Evolutionary conservation across 2,888 invertebrate genomes (phyloP), one percentile per base, ranked within the genome.

Genomic region (Gymnosoma rotundatum): DNA sequence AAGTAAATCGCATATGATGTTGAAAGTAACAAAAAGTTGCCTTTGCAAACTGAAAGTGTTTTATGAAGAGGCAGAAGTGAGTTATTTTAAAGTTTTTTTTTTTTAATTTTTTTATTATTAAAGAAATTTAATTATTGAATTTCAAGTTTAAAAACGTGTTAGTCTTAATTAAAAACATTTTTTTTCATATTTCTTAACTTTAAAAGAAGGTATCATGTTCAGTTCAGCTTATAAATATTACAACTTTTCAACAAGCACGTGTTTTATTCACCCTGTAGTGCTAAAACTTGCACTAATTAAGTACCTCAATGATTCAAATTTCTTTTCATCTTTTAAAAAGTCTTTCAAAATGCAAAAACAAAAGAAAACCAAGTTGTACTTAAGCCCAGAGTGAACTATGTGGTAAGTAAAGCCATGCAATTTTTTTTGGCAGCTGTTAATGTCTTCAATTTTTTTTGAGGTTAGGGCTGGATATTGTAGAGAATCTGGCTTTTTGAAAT

Each of bases 111-210:
- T 32, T 10, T 48, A 1, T 10, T 56, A 14, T 56, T 20, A 16
- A 6, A 69, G 8, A 61, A 50, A 45, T 60, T 48, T 61, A 1
- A 56, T 63, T 54, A 72, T 69, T 45, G 45, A 36, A 76, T 54
- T 84, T 84, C 52, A 84, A 84, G 83, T 84, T 73, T 32, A 54
- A 64, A 84, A 84, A 73, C 83, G 83, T 81, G 83, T 81, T 54
- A 50, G 14, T 61, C 67, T 76, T 74, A 73, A 81, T 84, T 81
- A 78, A 76, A 45, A 21, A 45, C 56, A 45, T 18, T 18, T 18
- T 8, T 56, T 16, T 25, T 25, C 1, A 16, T 25, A 54, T 21
- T 10, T 42, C 42, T 25, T 9, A 52, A 52, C 9, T 18, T 52
- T 18, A 16, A 32, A 48, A 42, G 38, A 69, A 52, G n/a, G 9